Percentiles rank a stretch among this genome's conserved stretches.
These are phyloP conservation scores for Diplodus puntazzo DNA, from an alignment of 2,797 vertebrate genomes.

Conservation along the genomic window DNA sequence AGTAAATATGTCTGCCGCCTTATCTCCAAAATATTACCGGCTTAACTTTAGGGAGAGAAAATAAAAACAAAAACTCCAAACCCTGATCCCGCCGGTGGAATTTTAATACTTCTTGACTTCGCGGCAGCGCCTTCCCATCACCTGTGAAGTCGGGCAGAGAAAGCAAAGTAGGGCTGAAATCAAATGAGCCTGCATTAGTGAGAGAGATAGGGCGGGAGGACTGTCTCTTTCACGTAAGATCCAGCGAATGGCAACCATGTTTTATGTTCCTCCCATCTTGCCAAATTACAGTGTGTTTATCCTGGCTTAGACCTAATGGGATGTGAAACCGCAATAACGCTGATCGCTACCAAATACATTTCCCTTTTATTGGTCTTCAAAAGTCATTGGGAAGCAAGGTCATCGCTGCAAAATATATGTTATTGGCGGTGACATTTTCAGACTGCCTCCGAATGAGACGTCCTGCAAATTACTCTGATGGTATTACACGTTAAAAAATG, in stretches of 20 bases:
- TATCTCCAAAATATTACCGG: slow-evolving; percentile 75
- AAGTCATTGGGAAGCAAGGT: slow-evolving; percentile 55
- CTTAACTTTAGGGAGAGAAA: slow-evolving; percentile 52
- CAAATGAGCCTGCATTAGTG: slow-evolving; percentile 36
- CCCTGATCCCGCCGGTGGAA: slow-evolving; percentile 48
- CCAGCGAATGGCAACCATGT: background rate
- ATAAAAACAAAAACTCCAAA: slow-evolving; percentile 22
- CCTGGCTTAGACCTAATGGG: slow-evolving; percentile 45
- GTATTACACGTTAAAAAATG: slow-evolving; percentile 15
- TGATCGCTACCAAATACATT: slow-evolving; percentile 44
- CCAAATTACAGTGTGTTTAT: slow-evolving; percentile 57
- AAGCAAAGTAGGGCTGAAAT: slow-evolving; percentile 34
- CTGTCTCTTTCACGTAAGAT: slow-evolving; percentile 16
- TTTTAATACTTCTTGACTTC: slow-evolving; percentile 66
- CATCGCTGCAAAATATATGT: slow-evolving; percentile 41
- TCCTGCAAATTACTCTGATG: slow-evolving; percentile 1
- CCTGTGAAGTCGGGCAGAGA: slow-evolving; percentile 48
- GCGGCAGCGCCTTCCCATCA: slow-evolving; percentile 31
- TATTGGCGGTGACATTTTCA: slow-evolving; percentile 35
- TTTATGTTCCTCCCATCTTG: slow-evolving; percentile 46
- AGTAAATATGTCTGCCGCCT: slow-evolving; percentile 80
- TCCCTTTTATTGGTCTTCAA: slow-evolving; percentile 63
- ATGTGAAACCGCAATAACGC: slow-evolving; percentile 44
- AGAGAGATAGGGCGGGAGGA: background rate
- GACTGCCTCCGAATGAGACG: slow-evolving; percentile 16